phyloP scores from a whole-genome alignment of 2,113 vertebrate genomes.

The Syrmaticus mikado region DNA sequence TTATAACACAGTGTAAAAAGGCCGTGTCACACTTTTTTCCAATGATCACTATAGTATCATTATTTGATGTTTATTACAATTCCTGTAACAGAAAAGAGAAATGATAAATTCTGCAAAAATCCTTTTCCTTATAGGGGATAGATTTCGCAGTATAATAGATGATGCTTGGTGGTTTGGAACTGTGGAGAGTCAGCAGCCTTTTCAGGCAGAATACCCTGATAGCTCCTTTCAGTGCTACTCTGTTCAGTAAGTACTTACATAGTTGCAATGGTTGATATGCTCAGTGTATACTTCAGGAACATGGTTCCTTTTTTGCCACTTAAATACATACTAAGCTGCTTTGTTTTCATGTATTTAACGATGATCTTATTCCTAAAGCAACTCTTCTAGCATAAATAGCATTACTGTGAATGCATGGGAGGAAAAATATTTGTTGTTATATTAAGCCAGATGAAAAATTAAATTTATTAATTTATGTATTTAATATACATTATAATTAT shows the following conservation, averaged over 20 bases:
- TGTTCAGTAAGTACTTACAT: constrained; percentile 86
- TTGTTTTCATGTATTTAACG: neutral
- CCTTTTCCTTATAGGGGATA: constrained; percentile 79
- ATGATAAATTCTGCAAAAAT: neutral
- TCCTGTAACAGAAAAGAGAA: neutral
- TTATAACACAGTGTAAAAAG: neutral
- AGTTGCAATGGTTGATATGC: neutral
- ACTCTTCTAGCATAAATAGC: neutral
- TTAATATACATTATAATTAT: neutral
- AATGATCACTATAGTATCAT: neutral
- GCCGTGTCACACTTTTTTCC: fast-evolving
- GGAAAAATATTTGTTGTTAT: neutral
- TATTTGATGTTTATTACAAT: neutral
- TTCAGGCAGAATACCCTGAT: constrained; percentile 95
- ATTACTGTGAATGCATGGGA: neutral
- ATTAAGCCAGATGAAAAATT: neutral
- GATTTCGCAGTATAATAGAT: constrained; percentile 98
- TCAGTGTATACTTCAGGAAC: neutral
- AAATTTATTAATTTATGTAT: neutral
- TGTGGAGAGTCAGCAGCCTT: constrained; percentile 95
- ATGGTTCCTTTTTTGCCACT: neutral
- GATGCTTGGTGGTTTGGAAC: constrained; percentile 98
- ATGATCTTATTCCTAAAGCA: neutral
- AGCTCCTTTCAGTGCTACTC: constrained; percentile 98
- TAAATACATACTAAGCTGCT: neutral